Evolutionary conservation across 2,113 vertebrate species (phyloP), one percentile per base, ranked within the genome.

Genomic region (Anoplopoma fimbria): DNA sequence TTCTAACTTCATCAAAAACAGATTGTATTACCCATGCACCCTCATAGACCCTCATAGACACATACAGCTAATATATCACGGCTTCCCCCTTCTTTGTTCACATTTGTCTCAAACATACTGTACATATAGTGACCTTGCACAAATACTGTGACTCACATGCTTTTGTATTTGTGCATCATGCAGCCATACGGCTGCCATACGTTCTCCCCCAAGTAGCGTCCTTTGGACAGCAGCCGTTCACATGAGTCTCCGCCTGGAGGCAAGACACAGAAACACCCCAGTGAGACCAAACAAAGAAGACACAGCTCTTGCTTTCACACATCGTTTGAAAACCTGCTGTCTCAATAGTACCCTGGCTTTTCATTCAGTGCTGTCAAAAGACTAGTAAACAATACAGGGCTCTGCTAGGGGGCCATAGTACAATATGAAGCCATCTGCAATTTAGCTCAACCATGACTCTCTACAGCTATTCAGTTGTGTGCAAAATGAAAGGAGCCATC

Each of bases 111-210:
- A 42, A 51, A 63, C 61, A 62, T 42, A 60, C 4, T 51, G 29
- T 49, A 53, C 19, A 65, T 6, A 49, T 4, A 53, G 51, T 21
- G 78, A 42, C 71, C 17, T 19, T 65, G 21, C n/a, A 29, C n/a
- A 57, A 63, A 38, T 23, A 2, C n/a, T 63, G 83, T 81, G 83
- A 77, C 96, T 96, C 93, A 99, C 98, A 84, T 96, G 81, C 94
- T 96, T 96, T 96, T 99, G 90, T 99, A 99, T 69, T 96, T 99
- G 92, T 99, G 98, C 96, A 99, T 97, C 98, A 99, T 99, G 93
- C 98, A 99, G 87, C 98, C 98, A 91, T 99, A 96, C 42, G 98
- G 98, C 80, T 99, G 98, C 98, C 98, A 99, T 77, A 97, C 97
- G 86, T 96, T 96, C 83, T 98, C 97, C 83, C 98, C 98, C 94